Conservation (phyloP, 2,888 invertebrate genomes). For the Tetropium fuscum region DNA sequence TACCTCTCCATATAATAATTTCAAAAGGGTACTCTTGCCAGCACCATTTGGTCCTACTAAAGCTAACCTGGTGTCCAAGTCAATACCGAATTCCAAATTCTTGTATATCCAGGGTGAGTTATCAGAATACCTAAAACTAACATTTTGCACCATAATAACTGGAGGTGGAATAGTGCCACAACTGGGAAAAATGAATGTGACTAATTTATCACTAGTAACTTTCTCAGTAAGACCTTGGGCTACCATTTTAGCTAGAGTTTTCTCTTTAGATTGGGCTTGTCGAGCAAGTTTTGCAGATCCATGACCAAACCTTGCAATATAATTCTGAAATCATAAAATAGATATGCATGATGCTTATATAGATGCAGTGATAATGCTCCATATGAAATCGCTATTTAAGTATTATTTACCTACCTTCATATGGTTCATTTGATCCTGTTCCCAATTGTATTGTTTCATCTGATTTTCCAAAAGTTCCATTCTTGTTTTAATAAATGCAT, state of each 20-base stretch:
- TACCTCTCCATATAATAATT: slow-evolving; percentile 94
- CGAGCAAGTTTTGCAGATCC: slow-evolving; percentile 98
- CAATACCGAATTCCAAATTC: slow-evolving; percentile 98
- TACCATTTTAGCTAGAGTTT: slow-evolving; percentile 99
- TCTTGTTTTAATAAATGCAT: slow-evolving; percentile 94
- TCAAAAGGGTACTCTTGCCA: slow-evolving; percentile 97
- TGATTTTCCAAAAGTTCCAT: slow-evolving; percentile 97
- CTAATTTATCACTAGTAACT: slow-evolving; percentile 89
- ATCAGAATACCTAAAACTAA: slow-evolving; percentile 94
- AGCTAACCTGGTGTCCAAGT: slow-evolving; percentile 94
- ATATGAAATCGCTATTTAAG: not conserved
- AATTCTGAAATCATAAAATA: slow-evolving; percentile 75
- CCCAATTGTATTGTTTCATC: slow-evolving; percentile 99
- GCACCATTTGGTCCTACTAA: slow-evolving; percentile 99
- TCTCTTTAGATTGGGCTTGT: slow-evolving; percentile 99
- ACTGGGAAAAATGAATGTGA: slow-evolving; percentile 95
- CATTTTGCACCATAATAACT: slow-evolving; percentile 99
- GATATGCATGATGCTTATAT: not conserved
- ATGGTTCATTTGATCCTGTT: slow-evolving; percentile 98
- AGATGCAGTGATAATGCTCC: too few relatives aligned
- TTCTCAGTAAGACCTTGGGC: slow-evolving; percentile 97
- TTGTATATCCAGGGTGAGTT: slow-evolving; percentile 93
- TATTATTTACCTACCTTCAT: slow-evolving; percentile 83
- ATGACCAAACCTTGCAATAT: slow-evolving; percentile 99
- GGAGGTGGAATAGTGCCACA: slow-evolving; percentile 98